phyloP scores from a whole-genome alignment of 2,113 vertebrate species.

The Gymnocephalus cernua region DNA sequence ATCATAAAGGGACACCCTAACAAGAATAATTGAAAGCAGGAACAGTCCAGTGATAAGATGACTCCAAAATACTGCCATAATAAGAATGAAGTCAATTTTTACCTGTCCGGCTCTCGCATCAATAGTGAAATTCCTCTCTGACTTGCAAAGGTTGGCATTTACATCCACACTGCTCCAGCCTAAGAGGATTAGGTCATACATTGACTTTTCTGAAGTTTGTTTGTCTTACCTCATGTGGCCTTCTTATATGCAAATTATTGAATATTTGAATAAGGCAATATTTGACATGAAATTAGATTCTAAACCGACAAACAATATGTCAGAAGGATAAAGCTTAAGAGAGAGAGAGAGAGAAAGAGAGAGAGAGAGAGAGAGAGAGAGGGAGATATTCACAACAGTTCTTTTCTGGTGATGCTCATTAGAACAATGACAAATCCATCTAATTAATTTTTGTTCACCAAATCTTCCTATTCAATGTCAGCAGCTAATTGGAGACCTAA shows the following conservation, averaged over 20 bases:
- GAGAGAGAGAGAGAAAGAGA: not conserved
- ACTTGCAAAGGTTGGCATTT: conserved; percentile 80
- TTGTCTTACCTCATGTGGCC: conserved; percentile 70
- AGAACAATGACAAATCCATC: conserved; percentile 79
- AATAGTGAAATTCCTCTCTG: conserved; percentile 80
- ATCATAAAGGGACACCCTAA: not conserved
- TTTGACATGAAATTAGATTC: conserved; percentile 75
- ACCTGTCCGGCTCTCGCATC: conserved; percentile 61
- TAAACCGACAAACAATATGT: conserved; percentile 63
- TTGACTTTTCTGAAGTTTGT: conserved; percentile 80
- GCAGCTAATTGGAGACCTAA: conserved; percentile 83
- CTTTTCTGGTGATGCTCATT: conserved; percentile 66
- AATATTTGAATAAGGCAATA: conserved; percentile 76
- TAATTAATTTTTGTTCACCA: conserved; percentile 80
- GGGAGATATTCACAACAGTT: conserved; percentile 37
- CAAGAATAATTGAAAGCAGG: not conserved
- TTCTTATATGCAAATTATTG: conserved; percentile 76
- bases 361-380: not conserved
- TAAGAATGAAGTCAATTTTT: conserved; percentile 53
- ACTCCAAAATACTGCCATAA: conserved; percentile 34
- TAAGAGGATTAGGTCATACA: conserved; percentile 80
- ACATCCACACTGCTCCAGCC: conserved; percentile 67
- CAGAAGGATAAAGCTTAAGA: conserved; percentile 47
- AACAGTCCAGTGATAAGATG: not conserved
- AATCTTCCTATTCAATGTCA: conserved; percentile 81